Base-by-base conservation (phyloP, 2,888 invertebrate species). In the Euproctis similis region DNA sequence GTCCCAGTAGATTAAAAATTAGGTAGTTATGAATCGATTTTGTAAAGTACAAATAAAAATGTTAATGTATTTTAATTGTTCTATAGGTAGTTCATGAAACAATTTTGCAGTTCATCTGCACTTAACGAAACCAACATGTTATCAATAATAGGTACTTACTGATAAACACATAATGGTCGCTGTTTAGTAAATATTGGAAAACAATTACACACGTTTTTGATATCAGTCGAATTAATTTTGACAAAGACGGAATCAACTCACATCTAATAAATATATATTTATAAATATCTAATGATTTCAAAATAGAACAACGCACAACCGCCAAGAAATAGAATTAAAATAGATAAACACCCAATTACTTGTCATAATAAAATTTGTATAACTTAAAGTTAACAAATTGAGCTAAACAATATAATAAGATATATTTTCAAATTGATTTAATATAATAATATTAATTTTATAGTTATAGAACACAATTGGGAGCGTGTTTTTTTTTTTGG, bases 321-420 rank as follows among this genome's bases (percentile, higher is more conserved):
- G n/a, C 56, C 61, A 51, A 60, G 59, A 67, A 60, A n/a, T n/a
- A n/a, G 58, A 46, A 64, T 66, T 55, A 58, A 51, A 40, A 26
- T 33, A 29, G 18, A 26, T 25, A 32, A 44, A 46, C n/a, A n/a
- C n/a, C n/a, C n/a, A 57, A 60, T 4, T 58, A 3, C 49, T 59
- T 39, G 55, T 52, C 56, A 46, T 58, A 48, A 62, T 68, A 70
- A 33, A 67, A 68, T 74, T 67, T 70, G 60, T 60, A 50, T 48
- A 72, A 75, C 64, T 55, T 68, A 72, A 72, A 67, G 59, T 66
- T 56, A 76, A 74, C 73, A 69, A 64, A 72, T 75, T 76, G 75
- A 76, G 70, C 74, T 75, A 71, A 69, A 68, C 34, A 42, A 51
- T 61, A 46, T 54, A 52, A 45, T n/a, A n/a, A n/a, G n/a, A 43